These are phyloP conservation scores for Petrocephalus sullivani DNA, from an alignment of 2,797 vertebrate species.

Conservation along the genomic window DNA sequence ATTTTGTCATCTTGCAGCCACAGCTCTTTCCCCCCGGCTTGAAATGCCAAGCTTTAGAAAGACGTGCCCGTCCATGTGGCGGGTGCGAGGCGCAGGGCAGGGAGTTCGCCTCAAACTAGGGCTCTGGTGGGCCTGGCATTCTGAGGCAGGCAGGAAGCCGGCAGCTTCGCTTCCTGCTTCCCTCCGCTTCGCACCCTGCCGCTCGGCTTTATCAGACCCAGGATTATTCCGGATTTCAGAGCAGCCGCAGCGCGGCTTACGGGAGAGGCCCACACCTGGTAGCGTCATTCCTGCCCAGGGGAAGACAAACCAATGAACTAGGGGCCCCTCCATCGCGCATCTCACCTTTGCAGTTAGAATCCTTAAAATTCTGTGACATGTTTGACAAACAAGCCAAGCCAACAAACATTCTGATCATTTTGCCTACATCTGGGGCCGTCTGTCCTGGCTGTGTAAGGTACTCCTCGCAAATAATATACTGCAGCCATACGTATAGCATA, in stretches of 20 bases:
- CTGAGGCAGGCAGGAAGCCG: background rate
- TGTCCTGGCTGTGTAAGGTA: background rate
- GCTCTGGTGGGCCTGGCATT: background rate
- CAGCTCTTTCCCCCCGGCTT: background rate
- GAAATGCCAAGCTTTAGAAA: background rate
- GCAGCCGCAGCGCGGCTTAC: background rate
- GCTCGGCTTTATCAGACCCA: background rate
- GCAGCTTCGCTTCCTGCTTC: background rate
- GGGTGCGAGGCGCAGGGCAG: background rate
- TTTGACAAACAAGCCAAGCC: background rate
- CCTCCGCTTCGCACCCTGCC: background rate
- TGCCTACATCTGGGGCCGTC: background rate
- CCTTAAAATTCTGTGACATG: background rate
- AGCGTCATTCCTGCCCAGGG: too few species aligned
- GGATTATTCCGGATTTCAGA: slow-evolving; percentile 3
- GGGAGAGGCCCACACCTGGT: background rate
- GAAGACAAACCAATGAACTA: background rate
- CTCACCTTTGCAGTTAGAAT: background rate
- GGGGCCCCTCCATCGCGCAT: background rate
- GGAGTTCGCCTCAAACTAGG: background rate
- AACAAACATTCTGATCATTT: background rate
- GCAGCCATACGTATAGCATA: background rate
- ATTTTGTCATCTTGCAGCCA: background rate
- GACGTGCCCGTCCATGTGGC: background rate
- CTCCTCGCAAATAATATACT: background rate